Base-by-base conservation (phyloP, 2,888 invertebrate genomes). In the Diploptera punctata region DNA sequence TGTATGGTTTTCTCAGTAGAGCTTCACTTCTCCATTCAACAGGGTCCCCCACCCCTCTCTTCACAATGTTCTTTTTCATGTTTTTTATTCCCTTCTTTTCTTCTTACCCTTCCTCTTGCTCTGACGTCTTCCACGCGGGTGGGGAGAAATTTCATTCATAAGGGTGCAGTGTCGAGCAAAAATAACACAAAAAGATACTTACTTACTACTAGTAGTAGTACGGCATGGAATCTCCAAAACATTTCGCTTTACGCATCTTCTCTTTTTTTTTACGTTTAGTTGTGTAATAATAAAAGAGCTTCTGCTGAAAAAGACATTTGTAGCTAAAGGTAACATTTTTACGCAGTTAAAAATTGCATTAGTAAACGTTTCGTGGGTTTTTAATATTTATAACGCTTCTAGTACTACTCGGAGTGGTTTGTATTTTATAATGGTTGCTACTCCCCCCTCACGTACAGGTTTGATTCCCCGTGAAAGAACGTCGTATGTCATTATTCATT, bases 11-110 rank as follows among this genome's bases (percentile, higher is more conserved):
- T 10, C 33, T 7, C 33, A 5, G 33, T 10, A 5, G 10, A 33
- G 33, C 33, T 33, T 33, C 33, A 54, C n/a, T n/a, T n/a, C 68
- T 61, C 47, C 72, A 72, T 72, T 72, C 72, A 72, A 68, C 72
- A 68, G 68, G 68, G 44, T n/a, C n/a, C n/a, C n/a, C n/a, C n/a
- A n/a, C 67, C 60, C 49, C 60, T 71, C 71, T 60, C 49, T 57
- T 65, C 52, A 43, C 31, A 57, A 18, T 70, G 24, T 52, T 18
- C 33, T 68, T 60, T 52, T 38, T 67, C 43, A 31, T 67, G 54
- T 61, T 61, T 44, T 72, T 72, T 67, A 29, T 60, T 60, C 57
- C 43, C 49, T 60, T 60, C 57, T 68, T 68, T 72, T 62, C 67
- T 67, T 72, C 60, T 71, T 52, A 52, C 54, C 62, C 54, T 67